Conservation (phyloP, 1,140 invertebrate species). For the Cydia splendana region DNA sequence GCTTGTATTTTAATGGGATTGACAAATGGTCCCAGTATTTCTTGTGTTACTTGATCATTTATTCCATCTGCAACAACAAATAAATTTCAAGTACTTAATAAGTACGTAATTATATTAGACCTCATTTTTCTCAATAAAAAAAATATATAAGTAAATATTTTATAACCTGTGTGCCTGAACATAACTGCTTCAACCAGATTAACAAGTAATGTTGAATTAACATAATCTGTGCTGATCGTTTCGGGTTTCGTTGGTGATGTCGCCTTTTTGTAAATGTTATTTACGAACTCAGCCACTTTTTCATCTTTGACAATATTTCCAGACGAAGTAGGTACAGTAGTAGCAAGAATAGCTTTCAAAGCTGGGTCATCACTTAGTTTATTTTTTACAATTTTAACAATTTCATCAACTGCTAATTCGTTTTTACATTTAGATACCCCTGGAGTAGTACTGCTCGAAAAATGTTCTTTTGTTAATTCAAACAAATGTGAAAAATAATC, state of each 20-base stretch:
- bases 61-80: constrained; percentile 51
- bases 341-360: constrained; percentile 57
- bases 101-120: too few species aligned
- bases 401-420: constrained; percentile 63
- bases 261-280: constrained; percentile 64
- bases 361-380: constrained; percentile 60
- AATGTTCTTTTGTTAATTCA: constrained; percentile 44
- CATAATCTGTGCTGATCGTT: constrained; percentile 48
- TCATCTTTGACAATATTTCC: constrained; percentile 54
- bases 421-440: constrained; percentile 50
- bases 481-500: constrained; percentile 61
- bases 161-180: constrained; percentile 62
- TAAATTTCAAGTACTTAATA: too few species aligned
- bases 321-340: constrained; percentile 39
- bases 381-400: constrained; percentile 64
- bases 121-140: too few species aligned
- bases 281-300: constrained; percentile 62
- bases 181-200: constrained; percentile 72
- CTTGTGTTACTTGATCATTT: constrained; percentile 36
- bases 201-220: constrained; percentile 68
- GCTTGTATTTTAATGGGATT: constrained; percentile 61
- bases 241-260: constrained; percentile 46
- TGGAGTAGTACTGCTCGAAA: constrained; percentile 37
- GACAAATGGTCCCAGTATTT: constrained; percentile 41
- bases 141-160: constrained; percentile 19